A percentile compares a stretch with the other conserved stretches of the same genome.
These are phyloP conservation scores for Okamejei kenojei DNA, from an alignment of 2,797 vertebrate species.

Conservation along the genomic window DNA sequence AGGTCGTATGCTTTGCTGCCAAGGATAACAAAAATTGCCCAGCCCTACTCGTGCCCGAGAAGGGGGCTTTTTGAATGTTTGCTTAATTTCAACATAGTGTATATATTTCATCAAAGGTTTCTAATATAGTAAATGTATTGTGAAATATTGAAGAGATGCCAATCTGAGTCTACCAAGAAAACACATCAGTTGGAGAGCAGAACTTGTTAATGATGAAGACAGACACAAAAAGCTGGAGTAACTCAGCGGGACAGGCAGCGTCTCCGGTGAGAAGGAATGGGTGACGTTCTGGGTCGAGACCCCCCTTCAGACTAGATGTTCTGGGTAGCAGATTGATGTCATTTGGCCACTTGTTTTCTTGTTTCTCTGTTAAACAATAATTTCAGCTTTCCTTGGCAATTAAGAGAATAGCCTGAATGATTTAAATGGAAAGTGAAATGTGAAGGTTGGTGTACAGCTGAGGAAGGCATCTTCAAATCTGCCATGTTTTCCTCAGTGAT, in stretches of 20 bases:
- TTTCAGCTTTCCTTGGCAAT: not conserved
- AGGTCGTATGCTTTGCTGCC: no score
- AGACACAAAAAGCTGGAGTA: no score
- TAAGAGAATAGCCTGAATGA: not conserved
- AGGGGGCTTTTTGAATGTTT: no score
- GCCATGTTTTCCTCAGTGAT: slow-evolving; percentile 16
- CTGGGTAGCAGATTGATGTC: not conserved
- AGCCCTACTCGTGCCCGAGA: no score
- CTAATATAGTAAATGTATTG: not conserved
- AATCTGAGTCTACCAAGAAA: not conserved
- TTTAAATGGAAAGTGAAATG: slow-evolving; percentile 25
- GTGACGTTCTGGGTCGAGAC: no score
- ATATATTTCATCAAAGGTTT: no score
- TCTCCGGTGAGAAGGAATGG: no score
- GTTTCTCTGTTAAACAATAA: not conserved
- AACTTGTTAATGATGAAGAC: not conserved
- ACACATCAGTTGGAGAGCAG: not conserved
- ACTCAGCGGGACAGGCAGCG: no score
- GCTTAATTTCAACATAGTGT: no score
- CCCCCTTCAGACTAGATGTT: not conserved
- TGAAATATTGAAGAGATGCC: not conserved
- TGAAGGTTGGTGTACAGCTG: no score
- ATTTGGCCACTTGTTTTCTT: no score
- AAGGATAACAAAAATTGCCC: no score
- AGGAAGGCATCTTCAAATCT: slow-evolving; percentile 14